phyloP scores from a whole-genome alignment of 1,140 invertebrate species.

The Aricia agestis region DNA sequence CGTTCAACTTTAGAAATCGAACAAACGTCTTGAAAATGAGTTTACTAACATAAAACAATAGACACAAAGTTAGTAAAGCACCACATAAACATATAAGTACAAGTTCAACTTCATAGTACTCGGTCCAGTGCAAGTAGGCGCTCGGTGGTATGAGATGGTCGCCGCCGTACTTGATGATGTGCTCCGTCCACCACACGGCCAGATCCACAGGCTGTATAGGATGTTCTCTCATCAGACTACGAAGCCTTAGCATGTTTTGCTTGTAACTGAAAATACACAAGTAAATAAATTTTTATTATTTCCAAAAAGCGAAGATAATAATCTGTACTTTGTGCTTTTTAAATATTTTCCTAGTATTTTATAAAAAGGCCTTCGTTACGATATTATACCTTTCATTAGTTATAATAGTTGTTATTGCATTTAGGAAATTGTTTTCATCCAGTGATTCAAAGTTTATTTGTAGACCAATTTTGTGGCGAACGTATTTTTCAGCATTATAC shows the following conservation, averaged over 20 bases:
- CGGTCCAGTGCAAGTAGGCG: constrained; percentile 29
- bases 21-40: background rate
- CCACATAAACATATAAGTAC: constrained; percentile 5
- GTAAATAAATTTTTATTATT: background rate
- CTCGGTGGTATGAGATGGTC: constrained; percentile 51
- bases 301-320: background rate
- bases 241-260: constrained; percentile 28
- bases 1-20: background rate
- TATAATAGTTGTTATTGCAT: constrained; percentile 25
- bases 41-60: background rate
- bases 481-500: constrained; percentile 33
- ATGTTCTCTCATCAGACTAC: constrained; percentile 31
- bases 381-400: constrained; percentile 20
- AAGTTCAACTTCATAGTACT: constrained; percentile 31
- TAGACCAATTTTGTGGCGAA: constrained; percentile 29
- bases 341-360: background rate
- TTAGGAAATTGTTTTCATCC: constrained; percentile 25
- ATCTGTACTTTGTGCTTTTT: background rate
- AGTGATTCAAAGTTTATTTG: constrained; percentile 23
- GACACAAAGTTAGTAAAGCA: background rate
- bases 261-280: constrained; percentile 31
- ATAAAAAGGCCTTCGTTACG: background rate
- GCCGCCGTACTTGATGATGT: constrained; percentile 72
- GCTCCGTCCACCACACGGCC: constrained; percentile 77
- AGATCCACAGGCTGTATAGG: constrained; percentile 42